These are phyloP conservation scores for Macroramphosus scolopax DNA, from an alignment of 2,797 vertebrate genomes.

Conservation along the genomic window DNA sequence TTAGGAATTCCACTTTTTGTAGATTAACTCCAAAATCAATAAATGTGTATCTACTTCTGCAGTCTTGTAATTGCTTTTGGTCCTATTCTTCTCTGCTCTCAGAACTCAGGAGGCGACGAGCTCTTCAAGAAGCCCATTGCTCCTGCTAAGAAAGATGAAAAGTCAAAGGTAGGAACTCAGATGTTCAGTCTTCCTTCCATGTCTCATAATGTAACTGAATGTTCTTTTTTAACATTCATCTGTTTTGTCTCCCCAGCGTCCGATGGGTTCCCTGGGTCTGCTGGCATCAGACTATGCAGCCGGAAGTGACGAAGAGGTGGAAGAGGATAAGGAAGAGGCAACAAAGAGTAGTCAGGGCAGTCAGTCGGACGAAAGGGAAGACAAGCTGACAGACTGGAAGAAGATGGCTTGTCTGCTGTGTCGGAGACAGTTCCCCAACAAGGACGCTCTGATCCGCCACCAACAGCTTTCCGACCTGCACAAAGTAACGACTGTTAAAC, in stretches of 20 bases:
- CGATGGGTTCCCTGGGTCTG: slow-evolving; percentile 90
- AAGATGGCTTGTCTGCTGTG: slow-evolving; percentile 96
- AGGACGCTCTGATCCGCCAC: slow-evolving; percentile 92
- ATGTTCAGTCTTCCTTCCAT: background rate
- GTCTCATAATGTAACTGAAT: background rate
- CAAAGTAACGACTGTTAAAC: slow-evolving; percentile 78
- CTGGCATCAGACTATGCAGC: slow-evolving; percentile 93
- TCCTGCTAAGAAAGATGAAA: slow-evolving; percentile 88
- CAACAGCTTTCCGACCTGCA: slow-evolving; percentile 97
- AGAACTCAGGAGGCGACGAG: slow-evolving; percentile 82
- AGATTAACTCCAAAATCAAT: no score
- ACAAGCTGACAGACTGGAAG: slow-evolving; percentile 95
- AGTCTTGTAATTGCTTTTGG: background rate
- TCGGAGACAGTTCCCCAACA: slow-evolving; percentile 94
- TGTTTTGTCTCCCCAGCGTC: slow-evolving; percentile 76
- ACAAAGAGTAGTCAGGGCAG: slow-evolving; percentile 67
- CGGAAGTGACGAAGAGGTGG: slow-evolving; percentile 94
- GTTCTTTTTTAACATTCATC: background rate
- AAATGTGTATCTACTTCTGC: background rate
- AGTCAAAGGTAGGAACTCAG: slow-evolving; percentile 79
- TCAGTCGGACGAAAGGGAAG: slow-evolving; percentile 81
- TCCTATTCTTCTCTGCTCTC: background rate
- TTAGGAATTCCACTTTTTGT: slow-evolving; percentile 17
- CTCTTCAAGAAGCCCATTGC: slow-evolving; percentile 96
- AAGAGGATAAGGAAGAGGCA: slow-evolving; percentile 84